Conservation (phyloP, 2,113 vertebrate genomes). For the Plestiodon gilberti region DNA sequence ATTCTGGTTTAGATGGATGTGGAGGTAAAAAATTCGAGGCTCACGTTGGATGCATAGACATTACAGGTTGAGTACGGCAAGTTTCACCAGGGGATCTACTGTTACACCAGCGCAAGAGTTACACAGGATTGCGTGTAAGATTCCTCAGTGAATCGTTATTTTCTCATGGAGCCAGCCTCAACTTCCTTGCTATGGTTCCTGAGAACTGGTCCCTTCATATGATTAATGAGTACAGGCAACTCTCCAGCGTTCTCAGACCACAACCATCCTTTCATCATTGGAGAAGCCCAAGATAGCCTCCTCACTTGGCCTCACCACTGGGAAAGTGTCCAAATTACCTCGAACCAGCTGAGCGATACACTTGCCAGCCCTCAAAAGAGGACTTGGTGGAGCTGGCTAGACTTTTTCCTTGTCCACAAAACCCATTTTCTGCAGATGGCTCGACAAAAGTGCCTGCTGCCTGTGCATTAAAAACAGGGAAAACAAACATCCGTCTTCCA, state of each 20-base stretch:
- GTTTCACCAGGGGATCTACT: too few relatives aligned
- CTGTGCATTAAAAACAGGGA: neutral
- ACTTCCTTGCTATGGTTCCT: neutral
- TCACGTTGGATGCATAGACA: too few relatives aligned
- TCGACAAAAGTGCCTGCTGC: neutral
- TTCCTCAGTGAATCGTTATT: neutral
- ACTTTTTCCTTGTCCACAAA: neutral
- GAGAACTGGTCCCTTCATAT: neutral
- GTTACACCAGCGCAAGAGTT: too few relatives aligned
- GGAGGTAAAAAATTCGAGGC: too few relatives aligned
- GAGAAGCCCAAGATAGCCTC: neutral
- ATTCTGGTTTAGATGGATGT: too few relatives aligned
- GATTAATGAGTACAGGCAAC: neutral
- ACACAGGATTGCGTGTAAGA: too few relatives aligned
- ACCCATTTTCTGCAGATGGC: accelerated
- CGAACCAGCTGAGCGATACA: neutral
- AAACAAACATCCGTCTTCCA: accelerated
- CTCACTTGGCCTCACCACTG: neutral
- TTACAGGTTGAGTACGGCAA: too few relatives aligned
- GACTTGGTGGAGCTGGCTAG: neutral
- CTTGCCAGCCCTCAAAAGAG: neutral
- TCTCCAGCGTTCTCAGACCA: neutral
- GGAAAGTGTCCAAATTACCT: neutral
- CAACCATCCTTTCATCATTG: too few relatives aligned
- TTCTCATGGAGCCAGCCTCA: neutral